Base-by-base conservation (phyloP, 1,140 invertebrate species). In the Pteromalus puparum region DNA sequence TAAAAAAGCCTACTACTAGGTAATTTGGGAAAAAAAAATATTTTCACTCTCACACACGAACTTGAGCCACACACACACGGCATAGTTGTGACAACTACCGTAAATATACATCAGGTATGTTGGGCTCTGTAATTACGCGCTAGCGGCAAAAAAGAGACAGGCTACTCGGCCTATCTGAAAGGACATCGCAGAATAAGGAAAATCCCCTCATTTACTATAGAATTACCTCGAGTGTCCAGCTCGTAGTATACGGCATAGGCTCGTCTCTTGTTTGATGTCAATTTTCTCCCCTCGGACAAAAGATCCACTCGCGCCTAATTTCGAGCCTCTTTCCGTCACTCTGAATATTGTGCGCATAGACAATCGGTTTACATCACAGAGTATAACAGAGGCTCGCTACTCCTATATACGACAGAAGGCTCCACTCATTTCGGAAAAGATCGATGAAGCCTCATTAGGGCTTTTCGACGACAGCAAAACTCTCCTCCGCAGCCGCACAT, bases 361-460 rank as follows among this genome's bases (percentile, higher is more conserved):
- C n/a, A n/a, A n/a, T n/a, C n/a, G n/a, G 34, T 34, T 34, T 34
- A 34, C 5, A 34, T 34, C 5, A 34, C 34, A 34, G 2, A 34
- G 34, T 2, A 34, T 34, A 34, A 5, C 34, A 34, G 34, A 2
- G 34, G 34, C 34, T 34, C 2, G 34, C 5, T 1, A n/a, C n/a
- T n/a, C n/a, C n/a, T n/a, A n/a, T n/a, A n/a, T n/a, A n/a, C n/a
- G n/a, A n/a, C n/a, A 2, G 6, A 34, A 34, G 18, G 15, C 12
- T 18, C 26, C 10, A 12, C 68, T 74, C 18, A 26, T 82, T 82
- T 76, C 42, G 73, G 26, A 10, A 70, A 67, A 80, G 83, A 84
- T 80, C 48, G 77, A 80, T 80, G 83, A 75, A 84, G 77, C 77
- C 83, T 75, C 77, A 80, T 84, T 84, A 84, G 83, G 15, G 28